These are phyloP conservation scores for Dendrocincla tyrannina DNA, from an alignment of 2,797 vertebrate species.

Conservation along the genomic window DNA sequence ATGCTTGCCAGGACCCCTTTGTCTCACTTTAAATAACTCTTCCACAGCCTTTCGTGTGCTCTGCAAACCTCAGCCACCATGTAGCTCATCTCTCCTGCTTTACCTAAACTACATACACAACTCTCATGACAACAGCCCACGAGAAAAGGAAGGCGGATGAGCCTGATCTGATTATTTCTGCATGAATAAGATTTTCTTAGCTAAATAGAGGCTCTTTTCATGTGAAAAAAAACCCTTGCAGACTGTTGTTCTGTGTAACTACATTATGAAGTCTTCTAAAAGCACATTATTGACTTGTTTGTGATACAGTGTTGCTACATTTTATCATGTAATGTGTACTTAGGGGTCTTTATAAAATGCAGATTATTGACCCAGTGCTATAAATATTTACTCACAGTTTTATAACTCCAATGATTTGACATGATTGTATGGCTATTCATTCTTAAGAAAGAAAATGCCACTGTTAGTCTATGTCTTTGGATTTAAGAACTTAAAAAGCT, in stretches of 20 bases:
- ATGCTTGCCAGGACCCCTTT: background rate
- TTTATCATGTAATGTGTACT: background rate
- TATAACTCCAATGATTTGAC: background rate
- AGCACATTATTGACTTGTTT: background rate
- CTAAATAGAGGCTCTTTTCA: background rate
- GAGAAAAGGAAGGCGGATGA: background rate
- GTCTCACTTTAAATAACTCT: background rate
- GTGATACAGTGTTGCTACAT: background rate
- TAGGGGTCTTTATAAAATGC: background rate
- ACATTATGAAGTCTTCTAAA: background rate
- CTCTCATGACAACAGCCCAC: background rate
- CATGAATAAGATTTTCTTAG: conserved; percentile 4
- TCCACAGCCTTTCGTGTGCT: background rate
- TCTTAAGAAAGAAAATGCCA: background rate
- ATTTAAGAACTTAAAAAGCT: background rate
- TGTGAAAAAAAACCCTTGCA: background rate
- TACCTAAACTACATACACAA: background rate
- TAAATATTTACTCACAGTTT: background rate
- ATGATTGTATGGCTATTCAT: background rate
- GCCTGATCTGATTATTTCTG: background rate
- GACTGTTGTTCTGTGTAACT: background rate
- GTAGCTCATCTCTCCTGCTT: background rate
- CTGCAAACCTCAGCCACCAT: background rate
- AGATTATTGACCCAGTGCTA: background rate
- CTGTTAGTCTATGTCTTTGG: background rate